phyloP scores from a whole-genome alignment of 2,797 vertebrate species.

The Parauchenoglanis punctatus region DNA sequence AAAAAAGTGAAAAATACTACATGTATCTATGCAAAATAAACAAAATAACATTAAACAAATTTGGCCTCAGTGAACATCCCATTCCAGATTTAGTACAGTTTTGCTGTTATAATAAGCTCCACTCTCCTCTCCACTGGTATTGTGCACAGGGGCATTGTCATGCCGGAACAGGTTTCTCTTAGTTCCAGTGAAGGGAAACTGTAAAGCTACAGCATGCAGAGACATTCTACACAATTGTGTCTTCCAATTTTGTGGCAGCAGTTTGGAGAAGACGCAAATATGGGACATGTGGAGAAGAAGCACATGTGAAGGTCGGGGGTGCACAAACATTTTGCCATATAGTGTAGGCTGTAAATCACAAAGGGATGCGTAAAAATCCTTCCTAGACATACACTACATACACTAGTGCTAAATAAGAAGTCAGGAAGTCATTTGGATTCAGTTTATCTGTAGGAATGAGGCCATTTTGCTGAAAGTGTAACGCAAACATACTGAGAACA shows the following conservation, averaged over 20 bases:
- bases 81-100: not conserved
- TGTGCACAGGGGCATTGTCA: too few species aligned
- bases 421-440: not conserved
- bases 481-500: too few species aligned
- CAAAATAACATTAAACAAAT: too few species aligned
- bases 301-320: not conserved
- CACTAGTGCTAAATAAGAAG: not conserved
- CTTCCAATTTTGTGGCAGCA: not conserved
- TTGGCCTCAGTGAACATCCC: not conserved
- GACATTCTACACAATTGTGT: not conserved
- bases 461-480: too few species aligned
- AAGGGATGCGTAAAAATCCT: not conserved
- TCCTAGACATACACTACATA: not conserved
- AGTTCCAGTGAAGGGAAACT: not conserved
- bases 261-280: not conserved
- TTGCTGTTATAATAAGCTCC: too few species aligned
- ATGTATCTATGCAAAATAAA: too few species aligned
- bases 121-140: too few species aligned
- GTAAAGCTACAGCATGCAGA: not conserved
- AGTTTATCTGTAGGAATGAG: not conserved
- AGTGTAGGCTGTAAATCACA: not conserved
- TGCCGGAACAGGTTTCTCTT: not conserved
- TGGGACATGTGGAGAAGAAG: not conserved
- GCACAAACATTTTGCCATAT: not conserved
- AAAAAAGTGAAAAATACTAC: too few species aligned